Conservation (phyloP, 1,140 invertebrate genomes). For the Anastatus disparis region DNA sequence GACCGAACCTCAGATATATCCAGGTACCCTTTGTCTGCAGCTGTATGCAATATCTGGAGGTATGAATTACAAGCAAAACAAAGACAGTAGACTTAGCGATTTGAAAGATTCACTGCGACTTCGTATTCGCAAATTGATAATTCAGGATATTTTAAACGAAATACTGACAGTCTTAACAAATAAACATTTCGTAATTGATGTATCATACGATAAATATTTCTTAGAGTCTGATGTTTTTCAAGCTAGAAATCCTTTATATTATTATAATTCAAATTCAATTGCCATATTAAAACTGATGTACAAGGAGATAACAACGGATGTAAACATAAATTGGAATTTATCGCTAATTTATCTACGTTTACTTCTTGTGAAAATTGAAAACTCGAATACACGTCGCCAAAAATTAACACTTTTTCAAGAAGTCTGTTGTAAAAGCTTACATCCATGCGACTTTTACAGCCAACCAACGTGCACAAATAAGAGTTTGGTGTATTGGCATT, state of each 20-base stretch:
- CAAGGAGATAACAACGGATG: neutral
- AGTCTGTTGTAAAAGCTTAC: slow-evolving; percentile 42
- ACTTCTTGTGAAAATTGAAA: slow-evolving; percentile 43
- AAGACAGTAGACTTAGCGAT: neutral
- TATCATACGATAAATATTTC: slow-evolving; percentile 41
- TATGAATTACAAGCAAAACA: neutral
- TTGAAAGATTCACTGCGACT: slow-evolving; percentile 43
- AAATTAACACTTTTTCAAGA: slow-evolving; percentile 40
- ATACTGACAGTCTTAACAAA: slow-evolving; percentile 20
- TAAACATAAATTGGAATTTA: slow-evolving; percentile 47
- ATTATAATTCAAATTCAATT: slow-evolving; percentile 46
- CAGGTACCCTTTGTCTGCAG: slow-evolving; percentile 39
- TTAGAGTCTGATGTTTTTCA: slow-evolving; percentile 47
- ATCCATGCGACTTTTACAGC: slow-evolving; percentile 11
- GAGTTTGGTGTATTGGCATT: slow-evolving; percentile 36
- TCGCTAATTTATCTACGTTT: slow-evolving; percentile 48
- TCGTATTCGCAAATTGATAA: slow-evolving; percentile 30
- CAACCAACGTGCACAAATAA: slow-evolving; percentile 14
- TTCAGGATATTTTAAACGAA: slow-evolving; percentile 43
- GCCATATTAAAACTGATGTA: slow-evolving; percentile 51
- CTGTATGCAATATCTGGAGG: slow-evolving; percentile 43
- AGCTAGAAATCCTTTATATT: slow-evolving; percentile 47
- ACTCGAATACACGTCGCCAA: slow-evolving; percentile 14
- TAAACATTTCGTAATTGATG: neutral
- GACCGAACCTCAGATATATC: slow-evolving; percentile 47